Conservation (phyloP, 2,797 vertebrate genomes). For the Cynopterus sphinx region DNA sequence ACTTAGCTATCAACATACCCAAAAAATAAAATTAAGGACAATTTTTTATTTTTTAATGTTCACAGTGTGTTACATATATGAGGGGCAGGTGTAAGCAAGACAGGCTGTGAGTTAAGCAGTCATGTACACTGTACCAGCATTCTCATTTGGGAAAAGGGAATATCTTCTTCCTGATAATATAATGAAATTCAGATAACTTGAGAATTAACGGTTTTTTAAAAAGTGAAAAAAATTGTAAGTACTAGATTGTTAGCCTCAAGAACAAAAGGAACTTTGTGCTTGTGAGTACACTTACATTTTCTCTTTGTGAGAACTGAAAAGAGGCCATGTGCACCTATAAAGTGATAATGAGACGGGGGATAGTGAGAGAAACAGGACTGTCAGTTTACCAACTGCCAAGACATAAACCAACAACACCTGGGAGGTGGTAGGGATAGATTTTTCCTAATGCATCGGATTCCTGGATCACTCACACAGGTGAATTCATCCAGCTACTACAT, state of each 20-base stretch:
- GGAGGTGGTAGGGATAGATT: neutral
- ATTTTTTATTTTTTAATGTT: neutral
- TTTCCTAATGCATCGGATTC: neutral
- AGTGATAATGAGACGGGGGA: neutral
- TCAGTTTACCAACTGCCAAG: neutral
- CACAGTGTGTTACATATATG: fast-evolving
- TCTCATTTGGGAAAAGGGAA: neutral
- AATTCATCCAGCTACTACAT: neutral
- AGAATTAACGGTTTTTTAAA: neutral
- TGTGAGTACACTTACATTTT: neutral
- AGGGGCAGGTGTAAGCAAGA: neutral
- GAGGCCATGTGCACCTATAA: neutral
- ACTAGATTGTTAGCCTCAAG: neutral
- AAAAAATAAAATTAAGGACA: slow-evolving; percentile 1
- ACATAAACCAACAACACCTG: neutral
- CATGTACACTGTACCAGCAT: neutral
- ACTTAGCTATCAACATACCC: neutral
- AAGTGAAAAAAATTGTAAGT: neutral
- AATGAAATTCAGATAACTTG: neutral
- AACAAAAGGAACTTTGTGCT: slow-evolving; percentile 20
- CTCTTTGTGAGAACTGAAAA: neutral
- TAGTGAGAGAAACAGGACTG: neutral
- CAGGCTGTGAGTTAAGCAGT: neutral
- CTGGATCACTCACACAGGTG: neutral
- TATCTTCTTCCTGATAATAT: neutral